phyloP scores from a whole-genome alignment of 2,797 vertebrate genomes.

The Spea hammondii region DNA sequence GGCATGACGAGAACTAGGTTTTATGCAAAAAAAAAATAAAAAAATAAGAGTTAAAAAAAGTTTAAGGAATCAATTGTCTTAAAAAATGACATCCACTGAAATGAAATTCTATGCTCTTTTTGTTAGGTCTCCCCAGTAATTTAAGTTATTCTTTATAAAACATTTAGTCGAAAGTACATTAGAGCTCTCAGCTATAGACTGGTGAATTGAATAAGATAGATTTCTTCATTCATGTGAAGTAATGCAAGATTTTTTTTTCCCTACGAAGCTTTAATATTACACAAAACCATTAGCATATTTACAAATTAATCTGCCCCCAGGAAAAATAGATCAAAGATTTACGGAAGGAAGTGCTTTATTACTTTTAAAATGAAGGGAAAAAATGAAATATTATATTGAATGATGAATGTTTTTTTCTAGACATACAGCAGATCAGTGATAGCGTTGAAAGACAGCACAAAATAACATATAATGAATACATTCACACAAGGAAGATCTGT shows the following conservation, averaged over 20 bases:
- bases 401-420: slow-evolving; percentile 70
- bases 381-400: slow-evolving; percentile 71
- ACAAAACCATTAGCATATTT: slow-evolving; percentile 78
- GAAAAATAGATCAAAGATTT: slow-evolving; percentile 72
- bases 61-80: slow-evolving; percentile 12
- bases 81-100: slow-evolving; percentile 29
- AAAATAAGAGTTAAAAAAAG: slow-evolving; percentile 35
- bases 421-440: slow-evolving; percentile 64
- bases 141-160: slow-evolving; percentile 55
- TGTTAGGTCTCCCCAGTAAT: slow-evolving; percentile 52
- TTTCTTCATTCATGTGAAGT: slow-evolving; percentile 72
- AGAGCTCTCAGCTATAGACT: slow-evolving; percentile 66
- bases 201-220: slow-evolving; percentile 72
- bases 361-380: slow-evolving; percentile 70
- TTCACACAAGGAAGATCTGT: slow-evolving; percentile 6
- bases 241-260: slow-evolving; percentile 68
- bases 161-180: slow-evolving; percentile 60
- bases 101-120: slow-evolving; percentile 45
- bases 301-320: slow-evolving; percentile 79
- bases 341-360: slow-evolving; percentile 72
- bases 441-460: slow-evolving; percentile 65
- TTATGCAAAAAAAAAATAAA: slow-evolving; percentile 33
- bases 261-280: slow-evolving; percentile 72
- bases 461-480: slow-evolving; percentile 32
- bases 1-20: neutral